Percentiles rank a stretch among this genome's conserved stretches.
phyloP scores from a whole-genome alignment of 2,888 invertebrate genomes.

The Notocelia uddmanniana region DNA sequence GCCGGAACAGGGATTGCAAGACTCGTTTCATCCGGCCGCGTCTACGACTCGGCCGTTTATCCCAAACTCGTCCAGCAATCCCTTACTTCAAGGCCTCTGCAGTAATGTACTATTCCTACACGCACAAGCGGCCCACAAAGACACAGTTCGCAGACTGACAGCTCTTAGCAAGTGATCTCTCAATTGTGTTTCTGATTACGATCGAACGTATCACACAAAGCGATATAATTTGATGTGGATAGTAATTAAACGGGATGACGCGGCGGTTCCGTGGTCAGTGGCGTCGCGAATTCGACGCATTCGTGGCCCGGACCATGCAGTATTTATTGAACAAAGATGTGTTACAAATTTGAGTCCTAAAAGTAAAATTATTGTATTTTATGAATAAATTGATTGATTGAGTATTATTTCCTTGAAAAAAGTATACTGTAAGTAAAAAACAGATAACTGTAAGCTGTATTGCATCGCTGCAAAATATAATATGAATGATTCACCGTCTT shows the following conservation, averaged over 20 bases:
- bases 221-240: constrained; percentile 45
- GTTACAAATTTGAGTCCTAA: not conserved
- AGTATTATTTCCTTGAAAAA: constrained; percentile 1
- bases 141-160: not conserved
- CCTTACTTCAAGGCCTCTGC: too few relatives aligned
- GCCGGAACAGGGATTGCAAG: too few relatives aligned
- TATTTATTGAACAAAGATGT: not conserved
- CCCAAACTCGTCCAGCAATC: too few relatives aligned
- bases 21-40: too few relatives aligned
- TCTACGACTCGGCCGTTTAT: too few relatives aligned
- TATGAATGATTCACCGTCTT: not conserved
- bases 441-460: not conserved
- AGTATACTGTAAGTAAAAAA: not conserved
- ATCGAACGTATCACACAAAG: constrained; percentile 46
- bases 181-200: constrained; percentile 44
- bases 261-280: constrained; percentile 44
- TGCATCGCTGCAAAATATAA: not conserved
- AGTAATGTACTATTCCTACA: too few relatives aligned
- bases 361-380: too few relatives aligned
- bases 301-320: not conserved
- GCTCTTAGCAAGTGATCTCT: constrained; percentile 16
- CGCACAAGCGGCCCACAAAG: too few relatives aligned
- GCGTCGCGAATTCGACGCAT: constrained; percentile 30
- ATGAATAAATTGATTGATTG: too few relatives aligned
- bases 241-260: constrained; percentile 56